These are phyloP conservation scores for Scrobipalpa costella DNA, from an alignment of 2,888 invertebrate species.

Conservation along the genomic window DNA sequence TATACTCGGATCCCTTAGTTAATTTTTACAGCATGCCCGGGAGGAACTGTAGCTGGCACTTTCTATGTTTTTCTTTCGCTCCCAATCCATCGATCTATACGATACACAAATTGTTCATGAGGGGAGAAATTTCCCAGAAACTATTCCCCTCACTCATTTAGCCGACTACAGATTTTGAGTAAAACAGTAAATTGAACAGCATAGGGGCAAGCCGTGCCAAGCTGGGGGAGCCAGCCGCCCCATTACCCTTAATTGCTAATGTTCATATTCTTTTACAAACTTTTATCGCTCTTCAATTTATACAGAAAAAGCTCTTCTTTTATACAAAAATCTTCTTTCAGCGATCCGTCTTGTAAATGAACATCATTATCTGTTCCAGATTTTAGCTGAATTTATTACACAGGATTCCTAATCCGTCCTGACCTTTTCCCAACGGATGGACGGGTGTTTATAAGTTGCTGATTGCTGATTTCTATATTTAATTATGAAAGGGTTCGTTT, in stretches of 20 bases:
- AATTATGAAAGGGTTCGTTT: slow-evolving; percentile 4
- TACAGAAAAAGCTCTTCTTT: slow-evolving; percentile 9
- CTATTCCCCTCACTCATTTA: slow-evolving; percentile 7
- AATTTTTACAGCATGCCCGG: too few relatives aligned
- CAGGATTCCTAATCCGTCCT: background rate
- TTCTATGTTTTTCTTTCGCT: too few relatives aligned
- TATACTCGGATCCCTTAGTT: too few relatives aligned
- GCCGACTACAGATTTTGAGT: slow-evolving; percentile 21
- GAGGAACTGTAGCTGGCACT: too few relatives aligned
- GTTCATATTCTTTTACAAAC: slow-evolving; percentile 19
- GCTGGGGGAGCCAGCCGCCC: slow-evolving; percentile 16
- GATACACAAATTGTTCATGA: slow-evolving; percentile 19
- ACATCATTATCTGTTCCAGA: slow-evolving; percentile 11
- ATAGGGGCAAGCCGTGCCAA: slow-evolving; percentile 24
- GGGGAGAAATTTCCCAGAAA: slow-evolving; percentile 17
- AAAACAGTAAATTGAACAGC: slow-evolving; percentile 23
- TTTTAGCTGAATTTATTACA: background rate
- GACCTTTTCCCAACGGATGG: background rate
- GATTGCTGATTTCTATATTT: slow-evolving; percentile 9
- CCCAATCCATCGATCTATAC: slow-evolving; percentile 17
- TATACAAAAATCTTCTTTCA: background rate
- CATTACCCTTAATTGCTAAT: slow-evolving; percentile 22
- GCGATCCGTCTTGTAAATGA: slow-evolving; percentile 10
- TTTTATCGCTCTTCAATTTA: slow-evolving; percentile 17
- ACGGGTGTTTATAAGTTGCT: background rate